Evolutionary conservation across 2,797 vertebrate species (phyloP), one percentile per base, ranked within the genome.

Genomic region (Gorsachius magnificus): DNA sequence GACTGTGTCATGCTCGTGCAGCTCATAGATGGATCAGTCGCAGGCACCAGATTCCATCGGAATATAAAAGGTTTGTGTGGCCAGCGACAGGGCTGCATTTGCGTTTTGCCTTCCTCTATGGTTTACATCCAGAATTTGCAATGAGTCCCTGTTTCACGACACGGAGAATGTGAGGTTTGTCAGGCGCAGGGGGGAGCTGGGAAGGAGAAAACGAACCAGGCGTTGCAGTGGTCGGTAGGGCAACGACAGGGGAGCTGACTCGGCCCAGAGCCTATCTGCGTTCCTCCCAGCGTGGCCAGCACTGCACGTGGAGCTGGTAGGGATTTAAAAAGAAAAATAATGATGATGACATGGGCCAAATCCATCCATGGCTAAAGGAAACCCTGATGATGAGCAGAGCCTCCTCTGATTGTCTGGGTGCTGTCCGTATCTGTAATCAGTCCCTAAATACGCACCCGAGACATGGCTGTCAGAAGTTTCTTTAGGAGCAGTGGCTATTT

Each of bases 401-500:
- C 19, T 95, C 48, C 33, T 89, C 43, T 88, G 89, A 53, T 86
- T 58, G 31, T 51, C 69, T 94, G 82, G 36, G 36, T 70, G 57
- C 65, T 85, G 58, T 68, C 60, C 51, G 25, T 81, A 33, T 83
- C 63, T 68, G 36, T 80, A 84, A 80, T 90, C 94, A 88, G 25
- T 72, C 15, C 66, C 53, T 61, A 74, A 93, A 58, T 45, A 43
- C 46, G 45, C 45, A 85, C 94, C 94, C 91, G 66, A 93, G 95
- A 89, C 71, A 96, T 70, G 75, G 25, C 38, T 82, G 69, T 48
- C 74, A 24, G 2, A 31, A 58, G 64, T 86, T 26, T 70, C 25
- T 72, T 85, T 86, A 56, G 45, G 46, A 54, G 74, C 91, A 96
- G 53, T 64, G 83, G 43, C 54, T 77, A 50, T 82, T 95, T 94